Base-by-base conservation (phyloP, 2,113 vertebrate species). In the Tetraodon nigroviridis region DNA sequence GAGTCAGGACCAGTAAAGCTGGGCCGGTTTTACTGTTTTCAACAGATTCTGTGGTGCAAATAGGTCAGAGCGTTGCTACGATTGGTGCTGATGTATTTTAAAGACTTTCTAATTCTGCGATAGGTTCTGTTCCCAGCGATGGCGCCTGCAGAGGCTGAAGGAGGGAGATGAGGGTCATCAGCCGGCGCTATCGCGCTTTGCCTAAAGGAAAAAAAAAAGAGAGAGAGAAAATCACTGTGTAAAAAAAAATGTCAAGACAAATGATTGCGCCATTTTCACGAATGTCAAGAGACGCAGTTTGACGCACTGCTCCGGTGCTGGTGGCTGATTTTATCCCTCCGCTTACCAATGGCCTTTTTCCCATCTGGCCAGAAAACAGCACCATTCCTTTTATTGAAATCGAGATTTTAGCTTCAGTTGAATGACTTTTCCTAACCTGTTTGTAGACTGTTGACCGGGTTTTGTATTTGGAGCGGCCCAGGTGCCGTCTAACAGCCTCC, bases 271-370 rank as follows among this genome's bases (percentile, higher is more conserved):
- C 67, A 67, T 79, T 79, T 85, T 84, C 82, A 82, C 47, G 69
- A 82, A 75, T 84, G 82, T 81, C 69, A 66, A 76, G 71, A 81
- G 81, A 84, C 80, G 53, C 78, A 50, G 67, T 82, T 78, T 60
- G 67, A 83, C 63, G 57, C 56, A 76, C 73, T 73, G 76, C 71
- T 74, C 78, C 81, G 89, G 89, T 91, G 89, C 90, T 91, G 84
- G 86, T 76, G 32, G 32, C 8, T 37, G 2, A 12, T 37, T 37
- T 37, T 37, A 37, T 11, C 29, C 1, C 32, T 37, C 7, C 12
- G 10, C 32, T 11, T 37, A 37, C 32, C 32, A 37, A 37, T 11
- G 11, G 29, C 6, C 1, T 32, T 32, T 32, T 32, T 32, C 8
- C 29, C 29, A 32, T 32, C 29, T 32, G 6, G 32, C 8, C 32